A percentile compares a stretch with the other conserved stretches of the same genome.
These are phyloP conservation scores for Drosophila neotestacea DNA, from an alignment of 2,888 invertebrate genomes.

Conservation along the genomic window DNA sequence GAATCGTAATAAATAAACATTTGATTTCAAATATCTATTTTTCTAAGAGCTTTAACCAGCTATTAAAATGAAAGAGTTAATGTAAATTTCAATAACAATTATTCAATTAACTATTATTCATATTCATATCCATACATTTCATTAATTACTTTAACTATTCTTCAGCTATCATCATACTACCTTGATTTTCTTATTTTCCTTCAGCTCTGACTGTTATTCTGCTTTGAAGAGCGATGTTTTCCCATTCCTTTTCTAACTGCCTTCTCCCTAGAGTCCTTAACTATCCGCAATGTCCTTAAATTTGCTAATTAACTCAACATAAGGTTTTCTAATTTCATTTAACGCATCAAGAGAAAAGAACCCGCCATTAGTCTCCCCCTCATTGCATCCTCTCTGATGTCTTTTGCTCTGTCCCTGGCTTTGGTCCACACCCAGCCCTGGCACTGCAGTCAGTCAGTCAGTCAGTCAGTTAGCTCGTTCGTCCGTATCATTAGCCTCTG, in stretches of 20 bases:
- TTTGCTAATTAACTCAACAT: constrained; percentile 80
- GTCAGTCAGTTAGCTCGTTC: constrained; percentile 67
- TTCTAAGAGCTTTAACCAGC: too few relatives aligned
- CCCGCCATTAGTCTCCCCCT: constrained; percentile 28
- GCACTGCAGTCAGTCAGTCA: constrained; percentile 35
- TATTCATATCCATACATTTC: too few relatives aligned
- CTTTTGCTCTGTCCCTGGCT: constrained; percentile 10
- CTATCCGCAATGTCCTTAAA: constrained; percentile 57
- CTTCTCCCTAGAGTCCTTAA: neutral
- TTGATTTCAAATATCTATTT: too few relatives aligned
- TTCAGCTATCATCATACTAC: neutral
- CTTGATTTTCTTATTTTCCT: neutral
- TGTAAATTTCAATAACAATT: too few relatives aligned
- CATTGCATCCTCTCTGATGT: constrained; percentile 33
- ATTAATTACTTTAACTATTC: neutral
- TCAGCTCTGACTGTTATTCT: neutral
- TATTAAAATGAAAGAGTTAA: too few relatives aligned
- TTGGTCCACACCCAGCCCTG: neutral
- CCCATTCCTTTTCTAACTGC: neutral
- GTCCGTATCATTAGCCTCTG: constrained; percentile 78
- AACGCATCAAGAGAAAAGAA: constrained; percentile 48
- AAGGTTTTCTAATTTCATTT: constrained; percentile 83
- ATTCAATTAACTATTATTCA: too few relatives aligned
- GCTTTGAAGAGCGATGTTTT: neutral
- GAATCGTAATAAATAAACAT: too few relatives aligned